Base-by-base conservation (phyloP, 2,888 invertebrate species). In the Spatulosminthurus flaviceps region DNA sequence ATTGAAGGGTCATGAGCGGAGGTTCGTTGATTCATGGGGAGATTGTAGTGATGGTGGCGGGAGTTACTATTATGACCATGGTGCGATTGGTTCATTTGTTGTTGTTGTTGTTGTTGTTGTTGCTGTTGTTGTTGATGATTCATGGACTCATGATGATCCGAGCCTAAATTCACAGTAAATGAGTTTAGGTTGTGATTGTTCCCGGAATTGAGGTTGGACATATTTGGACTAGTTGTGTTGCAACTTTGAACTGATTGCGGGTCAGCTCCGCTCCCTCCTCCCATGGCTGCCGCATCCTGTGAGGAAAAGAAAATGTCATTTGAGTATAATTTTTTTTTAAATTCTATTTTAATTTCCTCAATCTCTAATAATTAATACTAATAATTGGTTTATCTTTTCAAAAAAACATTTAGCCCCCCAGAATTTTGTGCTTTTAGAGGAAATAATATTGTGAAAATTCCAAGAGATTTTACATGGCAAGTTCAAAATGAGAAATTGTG, bases 111-210 rank as follows among this genome's bases (percentile, higher is more conserved):
- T 43, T 66, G 69, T 34, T 77, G 69, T 22, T 51, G 67, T 13
- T 51, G 73, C 13, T 66, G 29, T 1, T 67, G 60, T 21, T 26
- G 29, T 11, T 69, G 28, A 28, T 78, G 75, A 51, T 41, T 64
- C 28, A 73, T 72, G 24, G 61, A 19, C 19, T 78, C 78, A 72
- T 78, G 78, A 51, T 69, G 78, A 51, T 69, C 77, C n/a, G 69
- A 11, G 51, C 61, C 51, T 24, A 79, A 22, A 34, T 42, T 60
- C 69, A 80, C 28, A n/a, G 80, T 51, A 60, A 73, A 80, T 24
- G 80, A 78, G 60, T 61, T 80, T 42, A 80, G 42, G 66, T 66
- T 73, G 22, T 73, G 78, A 80, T 78, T 78, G 73, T 73, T 80
- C 60, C 77, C 70, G 24, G 74, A 42, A 80, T 72, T 77, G 21